Evolutionary conservation across 2,888 invertebrate genomes (phyloP), one percentile per base, ranked within the genome.

Genomic region (Lepidochrysops patricia): DNA sequence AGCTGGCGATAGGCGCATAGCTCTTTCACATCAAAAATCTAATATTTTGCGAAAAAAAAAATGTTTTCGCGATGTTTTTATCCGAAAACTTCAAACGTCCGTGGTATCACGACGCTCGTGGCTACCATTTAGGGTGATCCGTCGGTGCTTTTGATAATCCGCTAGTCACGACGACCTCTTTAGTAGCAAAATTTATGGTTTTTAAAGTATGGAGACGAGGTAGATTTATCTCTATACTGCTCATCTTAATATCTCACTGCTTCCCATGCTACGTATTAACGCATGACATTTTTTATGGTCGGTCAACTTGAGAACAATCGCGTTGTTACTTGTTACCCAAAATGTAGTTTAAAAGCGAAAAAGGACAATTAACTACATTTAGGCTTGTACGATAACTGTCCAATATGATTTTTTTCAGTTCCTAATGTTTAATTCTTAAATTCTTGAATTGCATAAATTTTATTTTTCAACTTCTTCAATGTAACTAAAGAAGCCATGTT

Each of bases 161-260:
- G 66, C 65, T 64, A 63, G 67, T 68, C 68, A 67, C 68, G 68
- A 68, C 60, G 66, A 64, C 66, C 66, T 67, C 68, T 68, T 70
- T 70, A 68, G 67, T 69, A 69, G 68, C 69, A 68, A 69, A 68
- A 68, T 65, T 68, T 65, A 64, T 64, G 63, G 68, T 68, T 67
- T 64, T 67, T 68, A 69, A 66, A 70, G 68, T 62, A 66, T 65
- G 62, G 61, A 68, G 69, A 71, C 66, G 63, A 63, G 63, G 54
- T 60, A 59, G 63, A 58, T 25, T 43, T 29, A 58, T 58, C 58
- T 57, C 13, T 13, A 19, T 5, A 37, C 25, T 26, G 63, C 66
- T 67, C 62, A 68, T 68, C 67, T 67, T 63, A 61, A 63, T 61
- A 63, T 62, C 63, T 62, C 19, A 29, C 6, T 23, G 32, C 37